Percentiles rank a stretch among this genome's conserved stretches.
phyloP scores from a whole-genome alignment of 1,140 invertebrate species.

The Centruroides vittatus region DNA sequence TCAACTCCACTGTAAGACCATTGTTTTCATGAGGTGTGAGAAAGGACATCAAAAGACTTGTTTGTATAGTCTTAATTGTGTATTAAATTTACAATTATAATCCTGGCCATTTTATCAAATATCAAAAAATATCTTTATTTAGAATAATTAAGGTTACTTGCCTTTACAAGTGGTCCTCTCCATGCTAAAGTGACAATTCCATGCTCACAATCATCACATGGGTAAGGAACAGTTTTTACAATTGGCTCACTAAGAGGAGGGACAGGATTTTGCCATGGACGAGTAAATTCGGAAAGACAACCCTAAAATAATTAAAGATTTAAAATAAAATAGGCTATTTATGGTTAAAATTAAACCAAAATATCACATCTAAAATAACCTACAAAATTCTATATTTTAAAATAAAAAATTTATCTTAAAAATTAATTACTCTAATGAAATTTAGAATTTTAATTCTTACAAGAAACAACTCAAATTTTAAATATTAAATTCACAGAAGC shows the following conservation, averaged over 20 bases:
- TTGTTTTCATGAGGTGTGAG: too few relatives aligned
- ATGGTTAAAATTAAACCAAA: background rate
- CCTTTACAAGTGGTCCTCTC: slow-evolving; percentile 47
- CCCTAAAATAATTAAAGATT: slow-evolving; percentile 32
- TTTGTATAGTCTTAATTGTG: too few relatives aligned
- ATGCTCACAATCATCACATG: slow-evolving; percentile 70
- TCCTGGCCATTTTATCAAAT: too few relatives aligned
- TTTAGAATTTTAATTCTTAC: too few relatives aligned
- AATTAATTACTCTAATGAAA: background rate
- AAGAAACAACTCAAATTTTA: background rate
- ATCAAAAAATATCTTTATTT: too few relatives aligned
- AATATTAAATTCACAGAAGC: too few relatives aligned
- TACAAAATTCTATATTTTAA: background rate
- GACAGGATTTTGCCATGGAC: slow-evolving; percentile 58
- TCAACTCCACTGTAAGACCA: too few relatives aligned
- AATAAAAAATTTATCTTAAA: background rate
- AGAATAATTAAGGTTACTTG: too few relatives aligned
- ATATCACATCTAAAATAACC: background rate
- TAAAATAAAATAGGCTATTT: background rate
- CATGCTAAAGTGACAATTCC: slow-evolving; percentile 65
- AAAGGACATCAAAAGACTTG: too few relatives aligned
- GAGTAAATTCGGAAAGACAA: slow-evolving; percentile 40
- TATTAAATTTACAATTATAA: too few relatives aligned
- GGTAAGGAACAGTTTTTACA: slow-evolving; percentile 43
- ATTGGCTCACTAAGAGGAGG: slow-evolving; percentile 43